phyloP scores from a whole-genome alignment of 2,113 vertebrate genomes.

The Notarius quadriscutis region DNA sequence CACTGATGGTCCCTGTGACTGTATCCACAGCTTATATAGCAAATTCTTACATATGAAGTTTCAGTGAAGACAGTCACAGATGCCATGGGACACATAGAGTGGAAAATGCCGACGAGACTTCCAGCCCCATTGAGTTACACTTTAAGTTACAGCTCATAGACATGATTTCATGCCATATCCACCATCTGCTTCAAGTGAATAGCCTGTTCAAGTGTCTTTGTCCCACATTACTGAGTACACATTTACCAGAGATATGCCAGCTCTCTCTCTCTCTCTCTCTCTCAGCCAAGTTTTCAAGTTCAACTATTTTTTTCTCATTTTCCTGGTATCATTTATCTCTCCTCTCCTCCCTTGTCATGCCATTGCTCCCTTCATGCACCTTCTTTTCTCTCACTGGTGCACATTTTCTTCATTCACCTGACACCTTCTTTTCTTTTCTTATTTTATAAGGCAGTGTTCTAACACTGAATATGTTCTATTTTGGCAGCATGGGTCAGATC shows the following conservation, averaged over 20 bases:
- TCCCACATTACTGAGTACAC: conserved; percentile 6
- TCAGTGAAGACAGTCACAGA: conserved; percentile 6
- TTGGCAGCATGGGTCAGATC: conserved; percentile 1
- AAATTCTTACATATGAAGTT: conserved; percentile 10
- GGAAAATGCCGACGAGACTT: conserved; percentile 31
- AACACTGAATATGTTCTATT: conserved; percentile 1
- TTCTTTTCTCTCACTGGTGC: background rate
- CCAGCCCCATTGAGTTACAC: conserved; percentile 39
- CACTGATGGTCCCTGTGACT: conserved; percentile 1
- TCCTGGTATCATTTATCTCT: background rate
- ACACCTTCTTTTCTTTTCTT: background rate
- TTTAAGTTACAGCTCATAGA: conserved; percentile 26
- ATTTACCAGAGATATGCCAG: background rate
- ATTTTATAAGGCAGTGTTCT: background rate
- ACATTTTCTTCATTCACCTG: background rate
- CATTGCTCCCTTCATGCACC: background rate
- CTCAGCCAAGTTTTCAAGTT: background rate
- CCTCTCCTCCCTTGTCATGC: background rate
- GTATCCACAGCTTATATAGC: conserved; percentile 27
- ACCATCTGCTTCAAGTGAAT: conserved; percentile 23
- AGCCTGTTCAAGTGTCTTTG: conserved; percentile 10
- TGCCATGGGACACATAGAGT: conserved; percentile 24
- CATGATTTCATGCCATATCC: conserved; percentile 31
- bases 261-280: background rate
- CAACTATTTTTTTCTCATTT: background rate